Evolutionary conservation across 2,888 invertebrate species (phyloP).

Genomic region (Orchesellides sinensis): DNA sequence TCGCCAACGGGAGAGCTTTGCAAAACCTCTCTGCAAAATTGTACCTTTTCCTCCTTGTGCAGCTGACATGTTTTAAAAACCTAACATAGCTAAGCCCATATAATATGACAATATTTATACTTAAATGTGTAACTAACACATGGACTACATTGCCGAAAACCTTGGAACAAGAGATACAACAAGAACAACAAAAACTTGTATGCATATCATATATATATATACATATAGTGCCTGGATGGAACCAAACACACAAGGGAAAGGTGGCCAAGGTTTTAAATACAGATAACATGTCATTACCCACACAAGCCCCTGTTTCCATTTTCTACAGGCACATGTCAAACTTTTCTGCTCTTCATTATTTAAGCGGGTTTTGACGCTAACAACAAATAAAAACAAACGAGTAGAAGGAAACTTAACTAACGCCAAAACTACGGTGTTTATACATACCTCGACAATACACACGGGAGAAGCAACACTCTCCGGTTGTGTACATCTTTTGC

Average conservation of each 20-base stretch:
- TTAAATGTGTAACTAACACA: too few relatives aligned
- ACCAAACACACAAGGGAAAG: not conserved
- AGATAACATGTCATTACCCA: slow-evolving; percentile 28
- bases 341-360: not conserved
- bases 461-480: too few relatives aligned
- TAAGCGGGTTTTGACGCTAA: not conserved
- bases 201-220: too few relatives aligned
- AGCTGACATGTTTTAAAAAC: not conserved
- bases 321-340: slow-evolving; percentile 30
- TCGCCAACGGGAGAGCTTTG: slow-evolving; percentile 45
- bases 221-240: too few relatives aligned
- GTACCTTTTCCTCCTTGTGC: too few relatives aligned
- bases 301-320: slow-evolving; percentile 15
- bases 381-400: not conserved
- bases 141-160: too few relatives aligned
- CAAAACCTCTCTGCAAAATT: slow-evolving; percentile 12
- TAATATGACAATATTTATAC: too few relatives aligned
- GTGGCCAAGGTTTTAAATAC: not conserved
- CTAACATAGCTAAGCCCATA: too few relatives aligned
- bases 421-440: not conserved
- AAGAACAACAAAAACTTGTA: too few relatives aligned
- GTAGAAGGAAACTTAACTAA: not conserved
- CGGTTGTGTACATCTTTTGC: too few relatives aligned
- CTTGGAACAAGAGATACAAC: too few relatives aligned
- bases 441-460: not conserved